phyloP scores from a whole-genome alignment of 2,113 vertebrate species.

The Mesembrinibis cayennensis region DNA sequence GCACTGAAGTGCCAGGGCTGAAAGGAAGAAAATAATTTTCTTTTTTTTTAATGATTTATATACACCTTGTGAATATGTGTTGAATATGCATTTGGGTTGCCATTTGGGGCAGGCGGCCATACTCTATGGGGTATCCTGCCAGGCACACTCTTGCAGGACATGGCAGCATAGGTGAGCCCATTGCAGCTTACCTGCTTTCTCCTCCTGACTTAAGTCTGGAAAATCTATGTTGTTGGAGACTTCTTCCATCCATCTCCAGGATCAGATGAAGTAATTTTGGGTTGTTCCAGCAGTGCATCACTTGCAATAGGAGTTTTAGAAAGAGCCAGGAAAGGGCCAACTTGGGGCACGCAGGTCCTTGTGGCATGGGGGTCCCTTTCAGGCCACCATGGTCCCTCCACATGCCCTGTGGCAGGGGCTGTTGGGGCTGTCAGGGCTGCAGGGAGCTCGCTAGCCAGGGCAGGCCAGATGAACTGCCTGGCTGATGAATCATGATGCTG shows the following conservation, averaged over 20 bases:
- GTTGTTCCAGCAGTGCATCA: neutral
- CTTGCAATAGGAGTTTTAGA: neutral
- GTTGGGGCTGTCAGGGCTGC: neutral
- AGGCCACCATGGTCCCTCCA: neutral
- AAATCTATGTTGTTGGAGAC: neutral
- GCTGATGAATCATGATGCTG: neutral
- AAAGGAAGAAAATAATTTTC: neutral
- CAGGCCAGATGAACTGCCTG: neutral
- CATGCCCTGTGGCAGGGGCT: neutral
- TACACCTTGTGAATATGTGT: neutral
- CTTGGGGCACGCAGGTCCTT: fast-evolving
- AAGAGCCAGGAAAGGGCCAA: neutral
- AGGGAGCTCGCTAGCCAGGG: neutral
- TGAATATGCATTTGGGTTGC: neutral
- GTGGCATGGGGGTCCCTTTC: neutral
- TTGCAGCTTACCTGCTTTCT: neutral
- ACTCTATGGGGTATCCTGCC: neutral
- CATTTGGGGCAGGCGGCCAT: neutral
- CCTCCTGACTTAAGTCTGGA: neutral
- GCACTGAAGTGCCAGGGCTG: neutral
- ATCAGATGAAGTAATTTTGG: neutral
- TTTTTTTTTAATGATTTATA: neutral
- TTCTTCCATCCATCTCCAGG: neutral
- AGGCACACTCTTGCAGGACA: neutral
- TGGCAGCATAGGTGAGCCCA: neutral